These are phyloP conservation scores for Pangasius macronema DNA, from an alignment of 2,797 vertebrate genomes.

Conservation along the genomic window DNA sequence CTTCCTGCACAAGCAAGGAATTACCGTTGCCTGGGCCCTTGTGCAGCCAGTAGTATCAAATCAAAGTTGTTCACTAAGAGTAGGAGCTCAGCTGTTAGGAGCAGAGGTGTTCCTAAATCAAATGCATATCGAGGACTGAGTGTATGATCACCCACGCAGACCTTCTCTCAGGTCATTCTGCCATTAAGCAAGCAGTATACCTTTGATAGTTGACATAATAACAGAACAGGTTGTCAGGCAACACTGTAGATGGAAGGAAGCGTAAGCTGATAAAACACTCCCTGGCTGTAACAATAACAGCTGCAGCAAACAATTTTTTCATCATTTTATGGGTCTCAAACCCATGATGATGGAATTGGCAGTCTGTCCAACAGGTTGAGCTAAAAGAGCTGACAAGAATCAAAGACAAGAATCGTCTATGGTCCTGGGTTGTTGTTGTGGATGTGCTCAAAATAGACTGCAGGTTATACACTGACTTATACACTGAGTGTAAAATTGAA, in stretches of 20 bases:
- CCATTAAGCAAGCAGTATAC: conserved; percentile 8
- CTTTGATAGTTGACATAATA: conserved; percentile 9
- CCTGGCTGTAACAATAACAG: conserved; percentile 15
- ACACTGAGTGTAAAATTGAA: neutral
- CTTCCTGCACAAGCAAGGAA: conserved; percentile 12
- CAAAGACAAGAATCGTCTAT: neutral
- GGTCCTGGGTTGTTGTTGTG: neutral
- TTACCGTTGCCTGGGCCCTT: neutral
- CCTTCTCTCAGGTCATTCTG: neutral
- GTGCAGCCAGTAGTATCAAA: neutral
- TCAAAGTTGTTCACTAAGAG: neutral
- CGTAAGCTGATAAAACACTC: neutral
- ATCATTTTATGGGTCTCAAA: neutral
- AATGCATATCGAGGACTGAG: neutral
- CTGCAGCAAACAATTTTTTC: conserved; percentile 12
- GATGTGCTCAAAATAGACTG: neutral
- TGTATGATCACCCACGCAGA: neutral
- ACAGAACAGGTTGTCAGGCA: conserved; percentile 20
- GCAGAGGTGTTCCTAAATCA: neutral
- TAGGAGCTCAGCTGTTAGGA: neutral
- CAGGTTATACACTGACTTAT: neutral
- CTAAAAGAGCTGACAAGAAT: neutral
- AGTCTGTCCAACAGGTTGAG: neutral
- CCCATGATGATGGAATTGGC: conserved; percentile 7
- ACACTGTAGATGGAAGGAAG: conserved; percentile 19